A percentile compares a stretch with the other conserved stretches of the same genome.
Evolutionary conservation across 1,140 invertebrate species (phyloP).

Genomic region (Nixonia krombeini): DNA sequence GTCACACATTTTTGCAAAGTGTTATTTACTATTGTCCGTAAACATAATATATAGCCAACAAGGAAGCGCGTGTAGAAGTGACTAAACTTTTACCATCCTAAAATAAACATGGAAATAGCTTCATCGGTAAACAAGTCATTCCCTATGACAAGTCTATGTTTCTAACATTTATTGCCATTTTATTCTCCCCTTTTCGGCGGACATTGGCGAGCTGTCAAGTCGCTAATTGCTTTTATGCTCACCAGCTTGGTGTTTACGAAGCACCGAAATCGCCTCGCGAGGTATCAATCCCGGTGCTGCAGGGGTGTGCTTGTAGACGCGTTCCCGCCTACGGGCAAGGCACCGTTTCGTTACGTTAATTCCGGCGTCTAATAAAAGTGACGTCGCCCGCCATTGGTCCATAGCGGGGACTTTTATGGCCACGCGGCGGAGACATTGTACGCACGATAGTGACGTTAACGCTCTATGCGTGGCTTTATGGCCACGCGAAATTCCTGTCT

Average conservation of each 20-base stretch:
- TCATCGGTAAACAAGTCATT: too few species aligned
- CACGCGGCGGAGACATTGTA: slow-evolving; percentile 25
- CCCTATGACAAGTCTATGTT: slow-evolving; percentile 36
- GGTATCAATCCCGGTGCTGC: slow-evolving; percentile 28
- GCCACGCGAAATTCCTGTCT: slow-evolving; percentile 65
- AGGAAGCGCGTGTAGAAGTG: too few species aligned
- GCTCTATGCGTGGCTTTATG: slow-evolving; percentile 54
- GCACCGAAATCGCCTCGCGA: background rate
- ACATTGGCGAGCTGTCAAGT: slow-evolving; percentile 36
- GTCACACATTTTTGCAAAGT: too few species aligned
- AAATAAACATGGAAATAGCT: too few species aligned
- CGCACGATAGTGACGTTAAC: slow-evolving; percentile 43
- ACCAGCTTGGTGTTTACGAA: background rate
- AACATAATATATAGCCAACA: too few species aligned
- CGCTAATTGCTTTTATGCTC: slow-evolving; percentile 49
- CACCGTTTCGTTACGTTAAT: slow-evolving; percentile 52
- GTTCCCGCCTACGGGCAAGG: slow-evolving; percentile 33
- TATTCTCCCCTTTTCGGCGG: too few species aligned
- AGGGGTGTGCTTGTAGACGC: slow-evolving; percentile 3
- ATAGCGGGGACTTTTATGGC: slow-evolving; percentile 34
- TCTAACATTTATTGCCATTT: slow-evolving; percentile 43
- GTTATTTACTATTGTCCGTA: too few species aligned
- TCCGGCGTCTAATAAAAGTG: slow-evolving; percentile 53
- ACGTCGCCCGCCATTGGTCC: slow-evolving; percentile 44
- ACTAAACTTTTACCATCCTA: too few species aligned